Percentiles rank a stretch among this genome's conserved stretches.
Conservation (phyloP, 2,113 vertebrate genomes). For the Hydrolagus affinis region DNA sequence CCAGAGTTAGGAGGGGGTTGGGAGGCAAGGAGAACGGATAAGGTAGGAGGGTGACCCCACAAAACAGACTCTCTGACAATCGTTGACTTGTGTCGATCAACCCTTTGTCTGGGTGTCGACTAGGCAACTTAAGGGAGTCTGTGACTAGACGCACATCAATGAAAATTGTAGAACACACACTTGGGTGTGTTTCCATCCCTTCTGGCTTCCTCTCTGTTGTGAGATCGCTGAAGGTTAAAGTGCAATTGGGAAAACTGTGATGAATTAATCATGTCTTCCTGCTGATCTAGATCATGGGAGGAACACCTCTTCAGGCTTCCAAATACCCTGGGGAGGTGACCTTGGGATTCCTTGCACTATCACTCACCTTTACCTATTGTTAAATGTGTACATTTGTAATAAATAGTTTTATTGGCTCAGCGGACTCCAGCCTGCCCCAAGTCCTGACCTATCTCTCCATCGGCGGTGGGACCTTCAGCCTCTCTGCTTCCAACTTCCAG, state of each 20-base stretch:
- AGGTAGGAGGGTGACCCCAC: too few relatives aligned
- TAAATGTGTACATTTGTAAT: neutral
- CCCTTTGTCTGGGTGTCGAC: neutral
- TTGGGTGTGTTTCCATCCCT: neutral
- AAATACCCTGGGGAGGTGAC: neutral
- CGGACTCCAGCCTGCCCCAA: too few relatives aligned
- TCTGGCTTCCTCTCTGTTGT: neutral
- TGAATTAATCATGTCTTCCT: constrained; percentile 8
- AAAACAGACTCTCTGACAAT: too few relatives aligned
- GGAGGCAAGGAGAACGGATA: too few relatives aligned
- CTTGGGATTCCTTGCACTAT: neutral
- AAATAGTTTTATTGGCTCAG: too few relatives aligned
- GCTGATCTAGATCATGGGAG: neutral
- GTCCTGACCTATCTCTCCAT: too few relatives aligned
- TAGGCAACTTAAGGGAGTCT: neutral
- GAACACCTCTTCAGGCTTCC: constrained; percentile 5
- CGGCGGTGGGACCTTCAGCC: too few relatives aligned
- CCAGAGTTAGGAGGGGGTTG: too few relatives aligned
- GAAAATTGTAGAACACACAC: neutral
- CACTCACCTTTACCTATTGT: neutral
- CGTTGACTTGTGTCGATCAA: neutral
- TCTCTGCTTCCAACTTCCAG: too few relatives aligned
- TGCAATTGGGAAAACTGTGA: neutral
- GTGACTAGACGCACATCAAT: neutral
- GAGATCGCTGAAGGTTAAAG: neutral